phyloP scores from a whole-genome alignment of 2,113 vertebrate species.

The Parus major region DNA sequence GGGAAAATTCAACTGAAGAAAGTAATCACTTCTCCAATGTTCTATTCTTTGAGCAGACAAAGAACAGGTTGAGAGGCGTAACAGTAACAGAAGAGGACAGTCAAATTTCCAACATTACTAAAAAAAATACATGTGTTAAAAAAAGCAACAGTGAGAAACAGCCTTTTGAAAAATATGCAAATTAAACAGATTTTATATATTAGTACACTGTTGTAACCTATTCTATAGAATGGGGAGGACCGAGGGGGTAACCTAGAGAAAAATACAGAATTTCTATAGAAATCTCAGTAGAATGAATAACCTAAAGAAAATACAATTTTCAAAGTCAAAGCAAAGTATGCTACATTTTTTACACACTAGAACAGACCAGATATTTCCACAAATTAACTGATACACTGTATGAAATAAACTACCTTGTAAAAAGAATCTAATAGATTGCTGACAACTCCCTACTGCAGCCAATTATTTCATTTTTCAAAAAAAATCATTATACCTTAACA shows the following conservation, averaged over 20 bases:
- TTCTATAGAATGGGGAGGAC: background rate
- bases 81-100: background rate
- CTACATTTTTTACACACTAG: background rate
- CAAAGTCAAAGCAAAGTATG: background rate
- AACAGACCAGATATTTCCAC: background rate
- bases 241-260: accelerated
- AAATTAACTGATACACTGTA: background rate
- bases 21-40: background rate
- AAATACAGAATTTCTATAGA: background rate
- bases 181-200: background rate
- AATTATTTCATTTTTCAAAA: background rate
- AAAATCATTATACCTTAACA: background rate
- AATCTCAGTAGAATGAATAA: background rate
- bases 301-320: background rate
- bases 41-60: background rate
- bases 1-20: background rate
- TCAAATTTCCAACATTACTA: background rate
- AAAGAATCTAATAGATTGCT: background rate
- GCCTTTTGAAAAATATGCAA: background rate
- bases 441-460: background rate
- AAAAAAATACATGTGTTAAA: background rate
- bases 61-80: background rate
- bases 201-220: background rate
- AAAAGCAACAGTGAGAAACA: background rate
- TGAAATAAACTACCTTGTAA: background rate